Evolutionary conservation across 2,113 vertebrate species (phyloP), one percentile per base, ranked within the genome.

Genomic region (Ovis canadensis): DNA sequence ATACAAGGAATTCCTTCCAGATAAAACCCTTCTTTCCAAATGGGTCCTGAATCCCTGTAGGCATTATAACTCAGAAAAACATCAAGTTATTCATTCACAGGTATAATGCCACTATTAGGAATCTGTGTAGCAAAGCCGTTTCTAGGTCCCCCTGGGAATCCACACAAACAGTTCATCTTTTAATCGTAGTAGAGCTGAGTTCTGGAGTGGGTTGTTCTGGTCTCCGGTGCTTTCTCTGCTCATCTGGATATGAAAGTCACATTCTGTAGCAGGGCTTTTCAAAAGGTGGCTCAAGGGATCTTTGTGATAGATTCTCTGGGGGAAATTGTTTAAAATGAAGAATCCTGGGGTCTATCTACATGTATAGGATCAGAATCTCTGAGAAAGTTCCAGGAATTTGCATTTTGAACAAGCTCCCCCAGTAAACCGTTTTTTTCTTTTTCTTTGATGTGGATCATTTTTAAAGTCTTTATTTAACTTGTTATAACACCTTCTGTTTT

Each of bases 21-120:
- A 90, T 88, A 93, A 97, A 95, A 89, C 7, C n/a, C 48, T 80
- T 88, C 45, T 67, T 95, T 93, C 87, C 40, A 33, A 90, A 80
- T 54, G 50, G 17, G 17, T 40, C 52, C 55, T 86, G 10, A 57
- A 27, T n/a, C 29, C 12, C 25, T 81, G 40, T 50, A 48, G n/a
- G 48, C 27, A 83, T 62, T 43, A 15, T 43, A 74, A 89, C 36
- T 89, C 86, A 82, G 55, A 93, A 93, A 92, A 85, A 60, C 7
- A 43, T 45, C 40, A 83, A 88, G 31, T 48, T 92, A 81, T 40
- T 52, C 40, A 88, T 25, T 82, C 27, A 55, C 6, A 82, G 52
- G 54, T 80, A 74, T 86, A 92, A 84, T 88, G 25, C 21, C 48
- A 82, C 81, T 78, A 43, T 81, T 59, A 96, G 77, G 78, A 84